Evolutionary conservation across 2,113 vertebrate genomes (phyloP), one percentile per base, ranked within the genome.

Genomic region (Thunnus maccoyii): DNA sequence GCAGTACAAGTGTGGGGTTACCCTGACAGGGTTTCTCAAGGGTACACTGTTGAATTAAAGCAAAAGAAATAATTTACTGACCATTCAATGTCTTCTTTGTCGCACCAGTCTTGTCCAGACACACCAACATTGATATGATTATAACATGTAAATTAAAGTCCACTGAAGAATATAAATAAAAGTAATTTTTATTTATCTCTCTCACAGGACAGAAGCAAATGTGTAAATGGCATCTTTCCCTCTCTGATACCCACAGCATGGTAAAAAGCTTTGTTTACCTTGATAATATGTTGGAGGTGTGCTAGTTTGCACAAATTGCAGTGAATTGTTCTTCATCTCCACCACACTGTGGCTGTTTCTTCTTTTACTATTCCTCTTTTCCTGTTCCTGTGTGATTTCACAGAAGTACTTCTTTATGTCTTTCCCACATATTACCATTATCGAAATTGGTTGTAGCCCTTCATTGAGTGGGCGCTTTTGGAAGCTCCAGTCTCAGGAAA

Each of bases 1-100:
- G 60, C 54, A 46, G 62, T 83, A 52, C 72, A 87, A 81, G 76
- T 70, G 51, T 55, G 48, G 64, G 61, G 71, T 89, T 80, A 74
- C 74, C 11, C 25, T 74, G 51, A 27, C 47, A 46, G 41, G 50
- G 52, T 78, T 72, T 80, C 61, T 80, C 79, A 89, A 88, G 85
- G 83, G 46, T 62, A 82, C 36, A 54, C 10, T n/a, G 51, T 48
- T 20, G 68, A 64, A 81, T 72, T 83, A 17, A 77, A 66, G n/a
- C 25, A 62, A 70, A 83, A 54, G 18, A 52, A 17, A 65, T 18
- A 12, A 32, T 56, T 78, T 73, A 68, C 18, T 57, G 55, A 67
- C 10, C 48, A 17, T 48, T 52, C 46, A 27, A 27, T 7, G n/a
- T 64, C 32, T 52, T 12, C 36, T 58, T 20, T 17, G 25, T 27